Conservation (phyloP, 2,113 vertebrate genomes). For the Hydrolagus affinis region DNA sequence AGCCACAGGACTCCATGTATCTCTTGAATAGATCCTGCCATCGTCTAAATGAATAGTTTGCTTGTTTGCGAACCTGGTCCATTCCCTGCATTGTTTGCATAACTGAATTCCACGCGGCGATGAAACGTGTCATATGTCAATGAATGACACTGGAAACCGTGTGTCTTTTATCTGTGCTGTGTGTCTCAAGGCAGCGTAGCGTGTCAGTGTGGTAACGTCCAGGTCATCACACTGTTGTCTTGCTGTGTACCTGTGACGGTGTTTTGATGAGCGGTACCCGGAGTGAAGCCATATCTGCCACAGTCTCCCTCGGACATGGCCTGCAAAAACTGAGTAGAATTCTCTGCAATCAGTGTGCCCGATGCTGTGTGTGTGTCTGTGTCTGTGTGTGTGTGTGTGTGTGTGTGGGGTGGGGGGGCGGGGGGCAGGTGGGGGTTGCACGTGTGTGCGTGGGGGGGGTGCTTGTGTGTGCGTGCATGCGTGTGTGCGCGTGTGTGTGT, state of each 20-base stretch:
- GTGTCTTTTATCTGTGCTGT: constrained; percentile 22
- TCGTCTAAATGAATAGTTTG: too few relatives aligned
- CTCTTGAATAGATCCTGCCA: too few relatives aligned
- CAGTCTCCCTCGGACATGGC: not conserved
- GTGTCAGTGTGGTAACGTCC: constrained; percentile 11
- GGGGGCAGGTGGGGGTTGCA: too few relatives aligned
- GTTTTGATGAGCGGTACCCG: not conserved
- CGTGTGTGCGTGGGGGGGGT: too few relatives aligned
- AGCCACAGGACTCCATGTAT: not conserved
- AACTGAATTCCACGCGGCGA: not conserved
- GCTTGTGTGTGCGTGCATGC: too few relatives aligned
- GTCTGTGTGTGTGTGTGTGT: too few relatives aligned
- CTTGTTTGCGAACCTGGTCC: too few relatives aligned
- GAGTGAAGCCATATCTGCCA: not conserved
- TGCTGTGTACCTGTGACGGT: not conserved
- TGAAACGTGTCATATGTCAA: not conserved
- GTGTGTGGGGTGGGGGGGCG: too few relatives aligned
- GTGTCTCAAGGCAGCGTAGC: constrained; percentile 28
- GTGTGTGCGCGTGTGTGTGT: too few relatives aligned
- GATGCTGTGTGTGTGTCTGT: too few relatives aligned
- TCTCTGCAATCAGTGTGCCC: constrained; percentile 8
- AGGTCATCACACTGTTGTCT: constrained; percentile 19
- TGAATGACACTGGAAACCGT: not conserved
- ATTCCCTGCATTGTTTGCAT: not conserved
- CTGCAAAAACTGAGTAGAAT: not conserved